These are phyloP conservation scores for Apeira syringaria DNA, from an alignment of 2,888 invertebrate genomes.

Conservation along the genomic window DNA sequence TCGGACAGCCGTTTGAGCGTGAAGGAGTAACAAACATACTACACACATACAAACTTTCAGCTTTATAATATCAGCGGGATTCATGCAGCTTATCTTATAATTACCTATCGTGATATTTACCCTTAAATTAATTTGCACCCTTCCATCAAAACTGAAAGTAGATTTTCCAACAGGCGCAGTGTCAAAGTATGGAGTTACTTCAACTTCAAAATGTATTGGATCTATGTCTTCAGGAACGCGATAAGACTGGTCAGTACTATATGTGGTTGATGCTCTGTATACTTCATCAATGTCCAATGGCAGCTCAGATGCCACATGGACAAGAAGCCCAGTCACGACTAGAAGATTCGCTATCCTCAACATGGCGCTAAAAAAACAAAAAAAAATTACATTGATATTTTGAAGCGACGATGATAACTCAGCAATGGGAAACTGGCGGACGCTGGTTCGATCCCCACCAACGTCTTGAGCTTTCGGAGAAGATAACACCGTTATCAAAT, in stretches of 20 bases:
- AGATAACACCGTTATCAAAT: no score
- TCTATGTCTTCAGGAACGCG: conserved; percentile 70
- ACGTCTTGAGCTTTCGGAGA: no score
- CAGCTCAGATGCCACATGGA: conserved; percentile 49
- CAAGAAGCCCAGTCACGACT: conserved; percentile 47
- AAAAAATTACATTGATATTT: neutral
- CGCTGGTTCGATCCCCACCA: no score
- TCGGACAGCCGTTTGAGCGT: no score
- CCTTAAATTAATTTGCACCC: conserved; percentile 57
- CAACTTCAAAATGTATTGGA: conserved; percentile 79
- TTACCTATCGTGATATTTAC: conserved; percentile 42
- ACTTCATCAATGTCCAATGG: conserved; percentile 49
- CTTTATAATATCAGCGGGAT: no score
- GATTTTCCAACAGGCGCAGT: conserved; percentile 44
- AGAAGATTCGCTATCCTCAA: conserved; percentile 37
- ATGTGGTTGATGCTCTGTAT: conserved; percentile 26
- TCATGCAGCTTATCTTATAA: no score
- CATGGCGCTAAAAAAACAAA: conserved; percentile 51
- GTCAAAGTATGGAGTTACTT: conserved; percentile 79
- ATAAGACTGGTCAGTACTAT: conserved; percentile 37
- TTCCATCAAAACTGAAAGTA: conserved; percentile 75
- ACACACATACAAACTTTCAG: no score
- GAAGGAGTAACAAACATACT: no score
- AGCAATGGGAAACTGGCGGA: no score
- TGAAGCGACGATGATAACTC: no score